Evolutionary conservation across 1,140 invertebrate species (phyloP), one percentile per base, ranked within the genome.

Genomic region (Tenebrio molitor): DNA sequence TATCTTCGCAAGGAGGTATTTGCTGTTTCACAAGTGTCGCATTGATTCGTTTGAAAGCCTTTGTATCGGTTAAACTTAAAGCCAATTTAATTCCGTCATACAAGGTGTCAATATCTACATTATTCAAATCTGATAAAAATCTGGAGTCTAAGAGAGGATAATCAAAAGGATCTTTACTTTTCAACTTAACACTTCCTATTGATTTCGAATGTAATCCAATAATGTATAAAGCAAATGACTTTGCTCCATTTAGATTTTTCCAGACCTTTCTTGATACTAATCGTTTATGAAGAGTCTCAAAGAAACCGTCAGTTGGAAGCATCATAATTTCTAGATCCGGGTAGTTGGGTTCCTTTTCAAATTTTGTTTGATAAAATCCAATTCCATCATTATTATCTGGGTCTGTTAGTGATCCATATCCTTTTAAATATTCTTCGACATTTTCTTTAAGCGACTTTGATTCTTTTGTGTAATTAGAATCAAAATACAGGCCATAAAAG

Each of bases 81-180:
- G 88, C 85, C 6, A 85, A 81, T 21, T 69, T 19, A 5, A 78
- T 74, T n/a, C 76, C 78, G 34, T 71, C 39, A 53, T 72, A 74
- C 10, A 76, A 21, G n/a, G 64, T 85, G 0, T 91, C 83, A 12
- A 91, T 85, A 72, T 88, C 84, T 25, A 91, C 77, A 74, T 94
- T 92, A 79, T 92, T 81, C 2, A 85, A 81, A 81, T 92, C 82
- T 3, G 85, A 82, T 44, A 92, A 89, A 76, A 94, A 95, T 70
- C 93, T 93, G 0, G 94, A 89, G 76, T 94, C 87, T 14, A 97
- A 90, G 14, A 89, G 81, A 0, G 96, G 96, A 78, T 92, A 90
- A 16, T 89, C 87, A 44, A 88, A 88, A 0, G 93, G 93, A 84
- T 95, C 88, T 36, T 83, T 89, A 69, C 85, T 89, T 68, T 86